Conservation (phyloP, 2,797 vertebrate species). For the Vipera ursinii region DNA sequence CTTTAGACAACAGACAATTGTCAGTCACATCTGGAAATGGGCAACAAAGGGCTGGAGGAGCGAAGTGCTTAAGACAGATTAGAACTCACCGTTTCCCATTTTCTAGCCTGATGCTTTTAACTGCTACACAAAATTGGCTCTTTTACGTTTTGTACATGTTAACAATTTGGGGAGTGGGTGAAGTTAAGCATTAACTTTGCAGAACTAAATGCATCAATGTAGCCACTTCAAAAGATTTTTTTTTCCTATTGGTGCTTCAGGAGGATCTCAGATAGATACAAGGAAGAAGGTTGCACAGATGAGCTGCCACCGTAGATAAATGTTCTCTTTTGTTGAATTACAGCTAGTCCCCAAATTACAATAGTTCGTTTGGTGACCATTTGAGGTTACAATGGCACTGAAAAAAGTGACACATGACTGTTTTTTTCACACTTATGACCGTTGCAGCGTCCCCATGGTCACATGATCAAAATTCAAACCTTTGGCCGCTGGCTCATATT, state of each 20-base stretch:
- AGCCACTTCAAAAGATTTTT: neutral
- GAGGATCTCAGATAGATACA: neutral
- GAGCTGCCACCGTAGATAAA: neutral
- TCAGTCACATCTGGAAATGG: neutral
- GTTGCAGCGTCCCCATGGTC: neutral
- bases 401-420: neutral
- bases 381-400: neutral
- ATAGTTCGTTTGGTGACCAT: neutral
- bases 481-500: neutral
- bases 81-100: neutral
- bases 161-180: neutral
- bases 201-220: neutral
- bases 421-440: neutral
- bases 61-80: neutral
- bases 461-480: neutral
- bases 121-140: neutral
- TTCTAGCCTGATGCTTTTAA: neutral
- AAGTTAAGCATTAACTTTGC: neutral
- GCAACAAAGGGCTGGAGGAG: neutral
- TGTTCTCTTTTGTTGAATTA: neutral
- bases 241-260: neutral
- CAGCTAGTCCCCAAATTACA: neutral
- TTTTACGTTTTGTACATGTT: neutral
- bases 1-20: neutral
- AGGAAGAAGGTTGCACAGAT: neutral